Evolutionary conservation across 2,888 invertebrate genomes (phyloP), one percentile per base, ranked within the genome.

Genomic region (Lithophane leautieri): DNA sequence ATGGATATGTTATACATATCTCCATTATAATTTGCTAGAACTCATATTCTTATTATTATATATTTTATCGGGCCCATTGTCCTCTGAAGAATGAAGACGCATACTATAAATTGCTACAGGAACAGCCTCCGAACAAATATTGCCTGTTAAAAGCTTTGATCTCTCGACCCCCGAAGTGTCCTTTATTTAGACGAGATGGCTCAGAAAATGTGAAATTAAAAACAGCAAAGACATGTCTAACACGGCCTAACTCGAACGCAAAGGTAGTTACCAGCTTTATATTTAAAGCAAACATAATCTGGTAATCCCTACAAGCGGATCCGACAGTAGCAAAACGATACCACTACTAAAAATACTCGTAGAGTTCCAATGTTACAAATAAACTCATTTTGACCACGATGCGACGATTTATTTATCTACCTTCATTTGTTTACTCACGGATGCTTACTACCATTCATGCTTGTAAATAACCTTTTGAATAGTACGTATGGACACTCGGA

Each of bases 231-330:
- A 73, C 61, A 58, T 58, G 52, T 70, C 67, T 63, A 60, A 63
- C 60, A 50, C 56, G 72, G 69, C 67, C 68, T 62, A 68, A 40
- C 54, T 71, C 54, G 60, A 42, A 40, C 74, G 70, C 69, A 68
- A 73, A 80, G 84, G 85, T 79, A 87, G 83, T 88, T 84, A 83
- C 83, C 80, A 82, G 86, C 78, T 89, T 89, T 89, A 87, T 84
- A 84, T 86, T 79, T 78, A 77, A 78, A 60, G 73, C 80, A 86
- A 84, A 82, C 85, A 88, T 90, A 91, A 91, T 89, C 89, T 88
- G 79, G 56, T 89, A 89, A 91, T 89, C 89, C 88, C 70, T 74
- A 71, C 73, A 81, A 84, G 68, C 83, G 83, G 62, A 68, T 74
- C 76, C 77, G 67, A 67, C 60, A 50, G 62, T 70, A 72, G 44